These are phyloP conservation scores for Pomatostomus ruficeps DNA, from an alignment of 2,113 vertebrate species.

Conservation along the genomic window DNA sequence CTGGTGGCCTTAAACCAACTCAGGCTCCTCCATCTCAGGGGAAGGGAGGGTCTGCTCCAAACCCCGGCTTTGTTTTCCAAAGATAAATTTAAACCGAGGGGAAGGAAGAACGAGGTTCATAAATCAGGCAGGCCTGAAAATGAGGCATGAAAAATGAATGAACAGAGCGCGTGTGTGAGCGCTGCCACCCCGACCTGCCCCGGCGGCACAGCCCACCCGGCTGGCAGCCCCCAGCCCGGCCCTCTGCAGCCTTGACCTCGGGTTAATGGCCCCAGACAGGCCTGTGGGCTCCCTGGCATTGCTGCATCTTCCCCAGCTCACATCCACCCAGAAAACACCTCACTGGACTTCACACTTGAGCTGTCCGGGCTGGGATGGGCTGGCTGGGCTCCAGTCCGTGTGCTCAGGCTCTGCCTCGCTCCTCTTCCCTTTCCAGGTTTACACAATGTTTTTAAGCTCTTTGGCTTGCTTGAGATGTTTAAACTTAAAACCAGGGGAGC, in stretches of 20 bases:
- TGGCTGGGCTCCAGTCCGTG: rapidly evolving
- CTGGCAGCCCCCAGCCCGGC: neutral
- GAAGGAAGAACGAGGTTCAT: conserved; percentile 39
- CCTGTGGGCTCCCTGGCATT: rapidly evolving
- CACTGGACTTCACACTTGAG: neutral
- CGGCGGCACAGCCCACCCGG: neutral
- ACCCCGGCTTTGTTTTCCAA: neutral
- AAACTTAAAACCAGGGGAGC: neutral
- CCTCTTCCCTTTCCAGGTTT: neutral
- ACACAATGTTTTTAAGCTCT: neutral
- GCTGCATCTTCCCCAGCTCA: neutral
- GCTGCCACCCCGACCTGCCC: neutral
- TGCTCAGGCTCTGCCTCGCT: neutral
- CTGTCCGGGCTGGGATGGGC: rapidly evolving
- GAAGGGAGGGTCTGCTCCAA: neutral
- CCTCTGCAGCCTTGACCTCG: too few species aligned
- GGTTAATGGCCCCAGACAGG: neutral
- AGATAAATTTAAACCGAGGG: conserved; percentile 50
- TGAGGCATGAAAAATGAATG: conserved; percentile 46
- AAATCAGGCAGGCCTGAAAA: conserved; percentile 44
- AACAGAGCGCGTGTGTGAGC: rapidly evolving
- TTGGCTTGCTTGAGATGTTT: neutral
- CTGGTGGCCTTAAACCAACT: neutral
- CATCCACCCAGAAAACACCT: neutral
- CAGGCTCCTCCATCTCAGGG: neutral